Evolutionary conservation across 2,797 vertebrate genomes (phyloP), one percentile per base, ranked within the genome.

Genomic region (Fratercula arctica): DNA sequence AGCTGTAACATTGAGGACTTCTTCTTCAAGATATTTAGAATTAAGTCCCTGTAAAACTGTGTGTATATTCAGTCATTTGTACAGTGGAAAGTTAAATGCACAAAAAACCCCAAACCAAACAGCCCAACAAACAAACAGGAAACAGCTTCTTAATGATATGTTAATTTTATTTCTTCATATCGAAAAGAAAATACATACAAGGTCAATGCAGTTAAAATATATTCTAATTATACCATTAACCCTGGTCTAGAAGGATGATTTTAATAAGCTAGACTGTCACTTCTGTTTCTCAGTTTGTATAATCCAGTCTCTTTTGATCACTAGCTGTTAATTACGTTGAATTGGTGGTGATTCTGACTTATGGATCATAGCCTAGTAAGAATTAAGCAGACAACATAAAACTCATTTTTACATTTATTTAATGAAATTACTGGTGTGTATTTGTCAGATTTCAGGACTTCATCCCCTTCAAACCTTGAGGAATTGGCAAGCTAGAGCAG

Each of bases 171-270:
- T 96, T 94, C 78, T 92, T 95, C 76, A 74, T 60, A 92, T 74
- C 46, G 43, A 61, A 90, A 90, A 69, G 85, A 93, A 95, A 96
- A 93, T 53, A 91, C 70, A 94, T 74, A 89, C 88, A 97, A 93
- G 89, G 91, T 90, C 93, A 96, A 54, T 76, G 60, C 87, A 93
- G 79, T 85, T 89, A 89, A 93, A 96, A 35, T 60, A 91, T 95
- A 93, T 93, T 94, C 83, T 93, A 96, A 95, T 96, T 96, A 95
- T 69, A 93, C 80, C 73, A 92, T 97, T 93, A 96, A 97, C 93
- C 72, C 95, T 90, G 37, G 87, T 95, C 81, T 91, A 89, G 92
- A 82, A 95, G 48, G 41, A 90, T 94, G n/a, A 81, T 84, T 95
- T 93, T 97, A 87, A 96, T 91, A 97, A 70, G 60, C 66, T 94